phyloP scores from a whole-genome alignment of 2,113 vertebrate genomes.

The Neofelis nebulosa region DNA sequence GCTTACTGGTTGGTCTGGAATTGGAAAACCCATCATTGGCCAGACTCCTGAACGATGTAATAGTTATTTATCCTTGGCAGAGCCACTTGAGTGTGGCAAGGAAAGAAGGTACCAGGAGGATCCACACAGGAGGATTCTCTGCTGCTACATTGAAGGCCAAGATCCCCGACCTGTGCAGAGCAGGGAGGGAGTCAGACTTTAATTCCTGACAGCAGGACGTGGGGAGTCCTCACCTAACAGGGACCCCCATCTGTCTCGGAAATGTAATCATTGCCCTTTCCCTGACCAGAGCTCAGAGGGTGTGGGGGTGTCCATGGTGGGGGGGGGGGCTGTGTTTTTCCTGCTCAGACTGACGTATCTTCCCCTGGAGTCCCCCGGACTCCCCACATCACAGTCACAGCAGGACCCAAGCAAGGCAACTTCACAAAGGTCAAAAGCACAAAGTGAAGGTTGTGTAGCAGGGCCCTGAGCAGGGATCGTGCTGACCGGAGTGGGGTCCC shows the following conservation, averaged over 20 bases:
- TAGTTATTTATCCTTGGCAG: background rate
- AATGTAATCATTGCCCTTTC: accelerated
- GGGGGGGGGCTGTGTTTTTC: accelerated
- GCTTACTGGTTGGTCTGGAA: background rate
- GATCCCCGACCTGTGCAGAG: accelerated
- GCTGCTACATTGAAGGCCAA: background rate
- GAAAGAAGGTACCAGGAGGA: background rate
- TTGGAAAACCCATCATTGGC: background rate
- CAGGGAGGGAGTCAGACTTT: background rate
- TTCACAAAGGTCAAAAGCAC: background rate
- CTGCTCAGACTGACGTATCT: accelerated
- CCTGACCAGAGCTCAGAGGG: background rate
- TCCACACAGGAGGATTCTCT: background rate
- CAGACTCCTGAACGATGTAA: background rate
- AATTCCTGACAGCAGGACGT: background rate
- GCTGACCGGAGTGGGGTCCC: background rate
- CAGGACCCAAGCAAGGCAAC: background rate
- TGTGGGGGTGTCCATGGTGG: accelerated
- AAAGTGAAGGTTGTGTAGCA: background rate
- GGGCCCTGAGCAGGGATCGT: background rate
- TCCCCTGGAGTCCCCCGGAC: background rate
- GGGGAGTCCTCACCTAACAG: background rate
- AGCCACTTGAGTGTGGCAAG: background rate
- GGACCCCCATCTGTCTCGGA: background rate
- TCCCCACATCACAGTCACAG: accelerated